phyloP scores from a whole-genome alignment of 2,113 vertebrate genomes.

The Dasyornis broadbenti region DNA sequence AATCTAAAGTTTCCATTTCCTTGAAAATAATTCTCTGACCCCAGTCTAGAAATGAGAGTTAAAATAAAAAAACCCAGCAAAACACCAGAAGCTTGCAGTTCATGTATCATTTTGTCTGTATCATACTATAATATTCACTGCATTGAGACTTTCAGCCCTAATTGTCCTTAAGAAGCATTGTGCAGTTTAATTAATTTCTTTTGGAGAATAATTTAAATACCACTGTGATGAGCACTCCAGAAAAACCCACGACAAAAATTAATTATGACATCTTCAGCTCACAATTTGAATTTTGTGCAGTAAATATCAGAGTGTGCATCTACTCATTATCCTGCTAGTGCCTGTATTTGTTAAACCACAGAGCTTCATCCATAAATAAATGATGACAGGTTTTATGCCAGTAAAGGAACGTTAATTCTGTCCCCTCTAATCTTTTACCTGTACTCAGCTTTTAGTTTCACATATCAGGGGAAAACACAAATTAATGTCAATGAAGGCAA shows the following conservation, averaged over 20 bases:
- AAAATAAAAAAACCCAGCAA: not conserved
- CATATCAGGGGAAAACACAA: not conserved
- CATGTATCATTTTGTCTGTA: not conserved
- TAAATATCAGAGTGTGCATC: not conserved
- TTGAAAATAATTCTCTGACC: not conserved
- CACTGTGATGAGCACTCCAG: not conserved
- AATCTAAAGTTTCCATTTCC: not conserved
- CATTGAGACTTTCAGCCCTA: not conserved
- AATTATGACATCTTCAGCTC: not conserved
- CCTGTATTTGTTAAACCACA: not conserved
- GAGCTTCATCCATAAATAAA: not conserved
- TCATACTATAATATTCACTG: not conserved
- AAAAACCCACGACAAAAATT: not conserved
- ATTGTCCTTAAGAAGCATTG: not conserved
- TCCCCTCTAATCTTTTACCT: not conserved
- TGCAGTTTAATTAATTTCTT: not conserved
- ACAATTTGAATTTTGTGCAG: not conserved
- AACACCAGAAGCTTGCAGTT: not conserved
- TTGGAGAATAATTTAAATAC: not conserved
- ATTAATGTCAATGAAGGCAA: not conserved
- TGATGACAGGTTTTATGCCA: not conserved
- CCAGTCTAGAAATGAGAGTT: not conserved
- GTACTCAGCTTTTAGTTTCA: not conserved
- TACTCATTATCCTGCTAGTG: not conserved
- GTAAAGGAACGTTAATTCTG: not conserved